Conservation (phyloP, 2,113 vertebrate genomes). For the Cryptotis parvus region DNA sequence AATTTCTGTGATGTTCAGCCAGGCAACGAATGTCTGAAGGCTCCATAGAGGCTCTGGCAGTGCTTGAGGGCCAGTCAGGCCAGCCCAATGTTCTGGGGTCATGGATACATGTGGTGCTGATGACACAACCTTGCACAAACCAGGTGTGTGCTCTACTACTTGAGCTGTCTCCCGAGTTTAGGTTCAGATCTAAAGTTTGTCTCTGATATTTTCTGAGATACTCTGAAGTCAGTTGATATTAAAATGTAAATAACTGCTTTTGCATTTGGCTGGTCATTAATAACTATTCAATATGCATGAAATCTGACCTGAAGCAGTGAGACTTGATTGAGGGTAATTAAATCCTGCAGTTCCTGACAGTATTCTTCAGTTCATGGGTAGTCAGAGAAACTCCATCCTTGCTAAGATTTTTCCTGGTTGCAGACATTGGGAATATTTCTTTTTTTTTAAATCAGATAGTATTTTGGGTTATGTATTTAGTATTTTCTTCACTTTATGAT, state of each 20-base stretch:
- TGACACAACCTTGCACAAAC: no score
- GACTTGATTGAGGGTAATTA: slow-evolving; percentile 49
- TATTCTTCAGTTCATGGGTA: neutral
- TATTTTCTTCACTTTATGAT: neutral
- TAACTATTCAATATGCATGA: slow-evolving; percentile 68
- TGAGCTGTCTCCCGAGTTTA: no score
- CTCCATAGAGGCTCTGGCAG: no score
- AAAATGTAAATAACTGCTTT: slow-evolving; percentile 24
- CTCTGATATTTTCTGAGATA: neutral
- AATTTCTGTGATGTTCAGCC: no score
- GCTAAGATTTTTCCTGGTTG: neutral
- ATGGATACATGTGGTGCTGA: no score
- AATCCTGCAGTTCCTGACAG: slow-evolving; percentile 4
- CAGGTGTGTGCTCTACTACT: no score
- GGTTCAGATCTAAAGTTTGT: neutral
- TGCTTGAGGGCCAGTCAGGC: no score
- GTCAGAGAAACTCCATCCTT: neutral
- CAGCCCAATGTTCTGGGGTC: no score
- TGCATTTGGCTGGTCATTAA: slow-evolving; percentile 56
- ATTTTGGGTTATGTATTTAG: slow-evolving; percentile 45
- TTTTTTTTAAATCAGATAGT: slow-evolving; percentile 5
- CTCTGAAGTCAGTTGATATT: slow-evolving; percentile 6
- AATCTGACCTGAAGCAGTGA: slow-evolving; percentile 65
- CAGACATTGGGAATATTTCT: slow-evolving; percentile 10
- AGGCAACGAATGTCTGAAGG: no score